Base-by-base conservation (phyloP, 2,888 invertebrate genomes). In the Drosophila colorata region DNA sequence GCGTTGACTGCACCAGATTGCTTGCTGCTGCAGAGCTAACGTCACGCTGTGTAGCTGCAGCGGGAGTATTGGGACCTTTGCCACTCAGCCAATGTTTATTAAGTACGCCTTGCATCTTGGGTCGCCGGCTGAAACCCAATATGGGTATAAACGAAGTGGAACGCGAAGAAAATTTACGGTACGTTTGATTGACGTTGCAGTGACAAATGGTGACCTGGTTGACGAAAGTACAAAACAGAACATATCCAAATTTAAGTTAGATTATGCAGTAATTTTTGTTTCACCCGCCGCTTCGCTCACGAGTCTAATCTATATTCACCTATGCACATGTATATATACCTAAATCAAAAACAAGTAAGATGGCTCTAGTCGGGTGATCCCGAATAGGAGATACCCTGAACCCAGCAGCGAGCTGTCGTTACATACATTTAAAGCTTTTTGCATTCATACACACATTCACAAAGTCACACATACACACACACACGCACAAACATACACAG, bases 121-220 rank as follows among this genome's bases (percentile, higher is more conserved):
- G 83, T 31, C 92, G 91, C 35, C 91, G 90, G 63, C 90, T 90
- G 73, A 92, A 91, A 9, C 92, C 92, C 77, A 92, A 91, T 69
- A 93, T 92, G 58, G 93, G 92, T 85, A 93, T 92, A 75, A 93
- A 91, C 64, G 94, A 94, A 76, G 94, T 92, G 23, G 94, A 91
- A 33, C 94, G 93, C 7, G 94, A 93, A 60, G 94, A 92, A 81
- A 95, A 93, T 35, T 94, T 94, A 48, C 95, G 94, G 92, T 96
- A 96, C 0, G 96, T 96, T 92, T 95, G 95, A 93, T 96, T 95
- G 77, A 96, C 95, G 78, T 96, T 95, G 92, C 96, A 96, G 91
- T 96, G 96, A 91, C 96, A 96, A 40, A 95, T 95, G 51, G 95
- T 95, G 78, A 95, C 95, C 95, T 95, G 92, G 37, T 92, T 91